Evolutionary conservation across 1,140 invertebrate genomes (phyloP).

Genomic region (Cotesia vestalis): DNA sequence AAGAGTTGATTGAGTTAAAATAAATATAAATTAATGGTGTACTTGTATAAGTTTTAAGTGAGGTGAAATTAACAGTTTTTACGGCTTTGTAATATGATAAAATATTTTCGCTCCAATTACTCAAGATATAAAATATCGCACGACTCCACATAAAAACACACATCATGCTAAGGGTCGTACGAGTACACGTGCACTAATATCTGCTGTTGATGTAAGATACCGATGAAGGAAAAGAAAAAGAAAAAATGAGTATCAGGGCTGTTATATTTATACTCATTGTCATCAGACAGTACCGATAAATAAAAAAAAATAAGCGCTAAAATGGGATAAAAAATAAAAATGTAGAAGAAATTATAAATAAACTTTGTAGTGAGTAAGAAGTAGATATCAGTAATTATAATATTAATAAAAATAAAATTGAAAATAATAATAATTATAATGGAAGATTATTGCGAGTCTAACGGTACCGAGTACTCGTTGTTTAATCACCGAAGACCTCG

Average conservation of each 20-base stretch:
- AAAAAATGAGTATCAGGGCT: neutral
- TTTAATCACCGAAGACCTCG: conserved; percentile 46
- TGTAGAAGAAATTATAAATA: neutral
- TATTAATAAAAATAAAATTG: neutral
- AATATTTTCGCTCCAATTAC: conserved; percentile 23
- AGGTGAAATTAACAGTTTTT: conserved; percentile 5
- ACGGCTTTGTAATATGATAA: neutral
- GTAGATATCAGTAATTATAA: neutral
- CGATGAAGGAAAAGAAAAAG: too few relatives aligned
- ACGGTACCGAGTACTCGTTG: conserved; percentile 34
- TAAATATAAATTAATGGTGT: too few relatives aligned
- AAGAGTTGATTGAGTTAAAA: too few relatives aligned
- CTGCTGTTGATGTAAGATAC: too few relatives aligned
- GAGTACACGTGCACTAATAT: too few relatives aligned
- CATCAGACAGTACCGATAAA: neutral
- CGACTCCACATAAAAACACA: neutral
- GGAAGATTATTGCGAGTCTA: conserved; percentile 30
- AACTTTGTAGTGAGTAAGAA: neutral
- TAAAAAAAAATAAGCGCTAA: too few relatives aligned
- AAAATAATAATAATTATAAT: too few relatives aligned
- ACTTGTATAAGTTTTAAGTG: neutral
- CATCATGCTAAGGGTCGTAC: too few relatives aligned
- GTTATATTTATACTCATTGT: neutral
- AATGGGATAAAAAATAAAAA: conserved; percentile 1
- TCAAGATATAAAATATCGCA: conserved; percentile 1